Base-by-base conservation (phyloP, 1,140 invertebrate genomes). In the Macrotrachela quadricornifera region DNA sequence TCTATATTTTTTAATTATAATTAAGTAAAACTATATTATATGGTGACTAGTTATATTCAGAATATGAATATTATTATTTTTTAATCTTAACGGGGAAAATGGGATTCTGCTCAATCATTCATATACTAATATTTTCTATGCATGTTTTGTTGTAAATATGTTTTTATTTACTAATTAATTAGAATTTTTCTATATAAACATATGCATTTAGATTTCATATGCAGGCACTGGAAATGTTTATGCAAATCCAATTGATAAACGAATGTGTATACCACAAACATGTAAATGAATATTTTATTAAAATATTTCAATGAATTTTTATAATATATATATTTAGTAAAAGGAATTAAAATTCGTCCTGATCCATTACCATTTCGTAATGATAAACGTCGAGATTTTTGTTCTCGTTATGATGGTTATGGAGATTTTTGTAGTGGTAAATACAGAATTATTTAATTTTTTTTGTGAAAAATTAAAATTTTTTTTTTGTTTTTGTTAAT, bases 321-420 rank as follows among this genome's bases (percentile, higher is more conserved):
- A 8, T n/a, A n/a, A n/a, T n/a, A n/a, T n/a, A n/a, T n/a, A 8
- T 30, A 4, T 30, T 30, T 30, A 30, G 69, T 71, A 30, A 56
- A 59, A 52, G 64, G 68, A 21, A 56, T 49, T 17, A 57, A 62
- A 44, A 59, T 68, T 16, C 62, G 67, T 36, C 69, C 71, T 18
- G 69, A 73, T 57, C 67, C 69, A 11, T 56, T 64, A 40, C 63
- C 62, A 11, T 59, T 60, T 30, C 61, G 64, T 44, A 73, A 73
- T 62, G 60, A 65, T 40, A 56, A 59, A 46, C 60, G 69, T 52
- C 58, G 68, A 55, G 59, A 63, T 43, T 71, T 74, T 55, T 74
- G 73, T 60, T 58, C 60, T 39, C 63, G 64, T 50, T 65, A 69
- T 62, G 63, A 68, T 51, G 64, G 68, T 10, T 72, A 71, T 57